phyloP scores from a whole-genome alignment of 2,888 invertebrate genomes.

The Dromius quadrimaculatus region DNA sequence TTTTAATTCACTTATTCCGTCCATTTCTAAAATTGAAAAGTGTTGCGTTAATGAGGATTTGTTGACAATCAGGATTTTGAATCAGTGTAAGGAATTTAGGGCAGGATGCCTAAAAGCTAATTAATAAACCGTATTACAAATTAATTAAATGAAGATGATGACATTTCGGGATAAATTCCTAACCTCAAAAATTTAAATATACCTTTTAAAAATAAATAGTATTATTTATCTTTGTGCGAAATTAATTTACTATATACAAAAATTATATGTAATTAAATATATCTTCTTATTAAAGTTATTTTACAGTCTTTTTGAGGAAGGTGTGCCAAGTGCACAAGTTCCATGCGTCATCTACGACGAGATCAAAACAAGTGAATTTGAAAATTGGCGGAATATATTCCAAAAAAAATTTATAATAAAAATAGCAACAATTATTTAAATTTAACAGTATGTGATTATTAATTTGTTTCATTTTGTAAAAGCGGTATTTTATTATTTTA shows the following conservation, averaged over 20 bases:
- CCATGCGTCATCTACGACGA: constrained; percentile 1
- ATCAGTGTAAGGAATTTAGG: not conserved
- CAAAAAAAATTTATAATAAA: too few relatives aligned
- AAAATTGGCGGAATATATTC: constrained; percentile 3
- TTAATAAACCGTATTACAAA: not conserved
- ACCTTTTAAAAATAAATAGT: constrained; percentile 10
- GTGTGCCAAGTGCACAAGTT: constrained; percentile 15
- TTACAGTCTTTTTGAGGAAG: not conserved
- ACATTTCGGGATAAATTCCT: not conserved
- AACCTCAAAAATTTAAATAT: constrained; percentile 10
- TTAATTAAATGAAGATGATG: not conserved
- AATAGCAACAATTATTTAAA: too few relatives aligned
- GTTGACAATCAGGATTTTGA: not conserved
- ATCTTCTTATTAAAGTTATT: not conserved
- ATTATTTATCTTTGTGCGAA: not conserved
- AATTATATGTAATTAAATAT: not conserved
- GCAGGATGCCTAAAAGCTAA: not conserved
- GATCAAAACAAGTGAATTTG: not conserved
- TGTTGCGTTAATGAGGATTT: not conserved
- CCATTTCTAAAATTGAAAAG: constrained; percentile 40
- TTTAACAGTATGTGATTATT: too few relatives aligned
- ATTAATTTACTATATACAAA: not conserved
- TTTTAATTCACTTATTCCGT: constrained; percentile 69
- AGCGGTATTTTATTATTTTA: too few relatives aligned
- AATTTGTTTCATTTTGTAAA: too few relatives aligned